Evolutionary conservation across 2,797 vertebrate species (phyloP), one percentile per base, ranked within the genome.

Genomic region (Varecia variegata): DNA sequence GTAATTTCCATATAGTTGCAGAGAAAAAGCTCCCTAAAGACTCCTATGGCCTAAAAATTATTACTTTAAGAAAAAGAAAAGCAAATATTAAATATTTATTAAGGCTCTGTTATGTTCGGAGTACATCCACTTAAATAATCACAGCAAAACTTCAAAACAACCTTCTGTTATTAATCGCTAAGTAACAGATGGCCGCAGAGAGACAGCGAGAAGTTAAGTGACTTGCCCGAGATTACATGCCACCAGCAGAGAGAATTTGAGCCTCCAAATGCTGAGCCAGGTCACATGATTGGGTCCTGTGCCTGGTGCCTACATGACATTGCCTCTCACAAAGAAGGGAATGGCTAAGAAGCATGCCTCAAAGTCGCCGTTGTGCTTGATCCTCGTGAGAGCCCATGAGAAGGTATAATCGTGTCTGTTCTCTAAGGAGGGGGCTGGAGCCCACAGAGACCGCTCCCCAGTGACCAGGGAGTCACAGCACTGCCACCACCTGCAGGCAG

Each of bases 31-130:
- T 87, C 70, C 56, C 73, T 71, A 85, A 91, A 93, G 20, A 65
- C 6, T 12, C 20, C 0, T 0, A 68, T 15, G 38, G 65, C 23
- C 65, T 5, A 86, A 70, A 88, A 88, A 32, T 12, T 0, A 94
- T 60, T 79, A 35, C 21, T 79, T 95, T 65, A 93, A 71, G 17
- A 35, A 88, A 92, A 88, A 89, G 27, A 71, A 93, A 94, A 88
- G 30, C 52, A 95, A 92, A 77, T 58, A 83, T 80, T 60, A 84
- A 92, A 68, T 85, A 65, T 82, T 83, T 94, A 82, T 68, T 45
- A 85, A 50, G n/a, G 32, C 43, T 88, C 85, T 95, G 62, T 70
- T 81, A 47, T 38, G 50, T 80, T 91, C 91, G 38, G 27, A 95
- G 15, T 77, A 88, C 11, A 74, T 50, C 35, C 60, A 80, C 25